phyloP scores from a whole-genome alignment of 2,113 vertebrate species.

The Acrocephalus arundinaceus region DNA sequence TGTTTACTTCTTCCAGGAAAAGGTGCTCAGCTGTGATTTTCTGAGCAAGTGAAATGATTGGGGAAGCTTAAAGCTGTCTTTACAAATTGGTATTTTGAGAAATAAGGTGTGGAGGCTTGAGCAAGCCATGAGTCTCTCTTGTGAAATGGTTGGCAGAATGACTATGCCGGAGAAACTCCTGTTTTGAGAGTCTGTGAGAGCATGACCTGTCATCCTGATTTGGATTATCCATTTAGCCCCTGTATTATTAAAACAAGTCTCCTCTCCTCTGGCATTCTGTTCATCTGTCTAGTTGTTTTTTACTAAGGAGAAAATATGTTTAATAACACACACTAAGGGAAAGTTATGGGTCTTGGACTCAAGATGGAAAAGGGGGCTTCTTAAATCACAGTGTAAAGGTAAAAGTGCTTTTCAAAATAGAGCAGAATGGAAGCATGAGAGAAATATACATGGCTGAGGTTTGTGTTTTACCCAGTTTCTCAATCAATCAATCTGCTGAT shows the following conservation, averaged over 20 bases:
- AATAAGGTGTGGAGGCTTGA: conserved; percentile 7
- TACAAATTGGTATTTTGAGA: background rate
- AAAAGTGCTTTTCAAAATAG: background rate
- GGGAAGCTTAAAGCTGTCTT: background rate
- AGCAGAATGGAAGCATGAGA: background rate
- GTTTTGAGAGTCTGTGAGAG: background rate
- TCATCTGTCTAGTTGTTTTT: background rate
- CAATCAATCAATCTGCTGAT: background rate
- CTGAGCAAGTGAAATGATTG: background rate
- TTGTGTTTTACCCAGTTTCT: background rate
- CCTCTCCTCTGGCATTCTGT: background rate
- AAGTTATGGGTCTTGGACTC: background rate
- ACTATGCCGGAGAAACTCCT: background rate
- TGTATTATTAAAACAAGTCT: conserved; percentile 16
- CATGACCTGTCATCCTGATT: conserved; percentile 46
- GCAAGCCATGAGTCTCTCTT: background rate
- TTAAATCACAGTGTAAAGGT: background rate
- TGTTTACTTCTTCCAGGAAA: conserved; percentile 10
- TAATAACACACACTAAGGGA: background rate
- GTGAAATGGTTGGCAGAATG: conserved; percentile 46
- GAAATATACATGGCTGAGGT: background rate
- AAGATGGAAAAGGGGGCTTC: background rate
- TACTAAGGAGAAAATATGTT: background rate
- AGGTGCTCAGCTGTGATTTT: background rate
- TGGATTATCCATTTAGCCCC: conserved; percentile 35